Conservation (phyloP, 2,797 vertebrate species). For the Myotis myotis region DNA sequence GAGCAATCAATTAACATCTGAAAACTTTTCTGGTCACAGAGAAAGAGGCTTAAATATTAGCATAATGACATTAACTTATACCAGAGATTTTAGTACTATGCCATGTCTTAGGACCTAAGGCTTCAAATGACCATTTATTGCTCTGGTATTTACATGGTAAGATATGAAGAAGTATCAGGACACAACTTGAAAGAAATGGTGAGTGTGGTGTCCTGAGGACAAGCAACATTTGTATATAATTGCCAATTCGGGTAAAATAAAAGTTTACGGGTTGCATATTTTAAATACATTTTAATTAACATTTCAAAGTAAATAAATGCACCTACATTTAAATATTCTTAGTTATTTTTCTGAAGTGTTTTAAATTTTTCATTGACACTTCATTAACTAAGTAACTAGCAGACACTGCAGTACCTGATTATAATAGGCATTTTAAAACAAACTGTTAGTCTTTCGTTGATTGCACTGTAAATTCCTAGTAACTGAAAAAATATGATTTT, state of each 20-base stretch:
- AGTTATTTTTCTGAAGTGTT: slow-evolving; percentile 16
- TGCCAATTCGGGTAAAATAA: not conserved
- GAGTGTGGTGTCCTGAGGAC: not conserved
- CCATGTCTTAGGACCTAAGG: not conserved
- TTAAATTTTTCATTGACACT: slow-evolving; percentile 21
- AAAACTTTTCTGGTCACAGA: slow-evolving; percentile 20
- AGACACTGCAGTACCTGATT: not conserved
- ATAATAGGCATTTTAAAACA: not conserved
- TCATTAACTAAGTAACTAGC: not conserved
- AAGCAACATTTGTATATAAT: not conserved
- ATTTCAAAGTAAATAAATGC: slow-evolving; percentile 16
- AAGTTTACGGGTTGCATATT: not conserved
- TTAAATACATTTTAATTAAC: slow-evolving; percentile 18
- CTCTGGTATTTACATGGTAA: not conserved
- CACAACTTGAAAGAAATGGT: not conserved
- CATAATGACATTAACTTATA: not conserved
- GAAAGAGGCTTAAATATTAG: slow-evolving; percentile 31
- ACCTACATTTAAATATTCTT: not conserved
- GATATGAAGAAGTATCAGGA: not conserved
- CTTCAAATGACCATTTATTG: not conserved
- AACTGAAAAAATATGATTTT: not conserved
- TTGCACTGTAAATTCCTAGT: not conserved
- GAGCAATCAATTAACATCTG: not conserved
- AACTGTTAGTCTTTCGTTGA: not conserved
- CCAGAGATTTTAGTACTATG: not conserved